These are phyloP conservation scores for Diorhabda elongata DNA, from an alignment of 1,140 invertebrate genomes.

Conservation along the genomic window DNA sequence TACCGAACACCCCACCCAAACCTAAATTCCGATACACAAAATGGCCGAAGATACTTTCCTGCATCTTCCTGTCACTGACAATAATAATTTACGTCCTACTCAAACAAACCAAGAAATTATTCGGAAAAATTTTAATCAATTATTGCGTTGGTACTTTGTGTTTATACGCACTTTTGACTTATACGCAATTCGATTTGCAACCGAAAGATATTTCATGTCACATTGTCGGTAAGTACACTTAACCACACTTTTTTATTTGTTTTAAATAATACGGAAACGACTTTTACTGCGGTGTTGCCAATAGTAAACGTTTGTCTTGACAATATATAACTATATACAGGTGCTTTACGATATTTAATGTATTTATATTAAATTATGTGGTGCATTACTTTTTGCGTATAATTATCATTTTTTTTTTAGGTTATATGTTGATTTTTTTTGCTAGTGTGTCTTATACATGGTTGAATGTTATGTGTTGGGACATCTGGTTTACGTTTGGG, in stretches of 20 bases:
- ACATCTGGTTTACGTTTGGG: slow-evolving; percentile 85
- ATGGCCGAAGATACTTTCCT: slow-evolving; percentile 19
- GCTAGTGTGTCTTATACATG: slow-evolving; percentile 66
- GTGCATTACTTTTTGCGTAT: too few relatives aligned
- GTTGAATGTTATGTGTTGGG: slow-evolving; percentile 86
- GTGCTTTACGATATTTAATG: too few relatives aligned
- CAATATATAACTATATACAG: too few relatives aligned
- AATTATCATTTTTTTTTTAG: slow-evolving; percentile 4
- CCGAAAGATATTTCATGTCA: background rate
- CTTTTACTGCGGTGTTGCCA: too few relatives aligned
- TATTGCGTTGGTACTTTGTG: slow-evolving; percentile 16
- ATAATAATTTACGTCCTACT: slow-evolving; percentile 14
- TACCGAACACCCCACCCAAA: background rate
- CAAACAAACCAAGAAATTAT: slow-evolving; percentile 15
- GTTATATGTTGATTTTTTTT: slow-evolving; percentile 26
- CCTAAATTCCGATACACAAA: slow-evolving; percentile 13
- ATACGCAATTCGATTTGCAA: background rate
- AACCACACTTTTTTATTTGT: too few relatives aligned
- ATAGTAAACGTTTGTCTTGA: too few relatives aligned
- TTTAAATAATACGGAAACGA: too few relatives aligned
- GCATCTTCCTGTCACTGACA: slow-evolving; percentile 12
- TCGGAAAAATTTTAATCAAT: slow-evolving; percentile 22
- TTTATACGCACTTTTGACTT: slow-evolving; percentile 4
- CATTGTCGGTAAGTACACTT: slow-evolving; percentile 2
- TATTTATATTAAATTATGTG: too few relatives aligned